Conservation (phyloP, 1,140 invertebrate genomes). For the Anagrus nilaparvatae region DNA sequence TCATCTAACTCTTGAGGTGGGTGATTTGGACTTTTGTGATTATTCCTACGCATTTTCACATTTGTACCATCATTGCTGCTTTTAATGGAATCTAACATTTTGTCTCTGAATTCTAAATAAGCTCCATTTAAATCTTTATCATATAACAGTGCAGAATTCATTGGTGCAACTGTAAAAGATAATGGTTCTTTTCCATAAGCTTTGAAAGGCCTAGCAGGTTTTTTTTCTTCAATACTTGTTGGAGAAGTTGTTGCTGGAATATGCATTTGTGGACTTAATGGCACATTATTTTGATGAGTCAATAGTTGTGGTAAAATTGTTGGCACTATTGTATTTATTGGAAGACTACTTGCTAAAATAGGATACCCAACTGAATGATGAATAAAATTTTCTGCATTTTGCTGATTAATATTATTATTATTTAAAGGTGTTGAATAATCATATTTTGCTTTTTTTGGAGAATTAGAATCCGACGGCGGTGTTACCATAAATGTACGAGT, state of each 20-base stretch:
- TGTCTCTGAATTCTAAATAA: conserved; percentile 55
- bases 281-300: too few relatives aligned
- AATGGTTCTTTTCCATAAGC: conserved; percentile 61
- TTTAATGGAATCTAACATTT: conserved; percentile 54
- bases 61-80: conserved; percentile 52
- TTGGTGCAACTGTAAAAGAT: conserved; percentile 42
- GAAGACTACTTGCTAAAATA: too few relatives aligned
- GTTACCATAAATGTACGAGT: conserved; percentile 23
- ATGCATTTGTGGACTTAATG: background rate
- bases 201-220: conserved; percentile 53
- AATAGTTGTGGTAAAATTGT: too few relatives aligned
- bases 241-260: conserved; percentile 8
- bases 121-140: conserved; percentile 47
- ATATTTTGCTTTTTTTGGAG: conserved; percentile 21
- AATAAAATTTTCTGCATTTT: too few relatives aligned
- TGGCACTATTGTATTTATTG: too few relatives aligned
- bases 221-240: conserved; percentile 22
- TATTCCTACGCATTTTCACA: conserved; percentile 52
- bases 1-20: too few relatives aligned
- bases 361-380: too few relatives aligned
- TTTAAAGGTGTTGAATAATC: too few relatives aligned
- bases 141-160: conserved; percentile 39
- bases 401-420: too few relatives aligned
- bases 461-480: conserved; percentile 27
- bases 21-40: conserved; percentile 23